These are phyloP conservation scores for Eudyptes chrysolophus DNA, from an alignment of 2,113 vertebrate species.

Conservation along the genomic window DNA sequence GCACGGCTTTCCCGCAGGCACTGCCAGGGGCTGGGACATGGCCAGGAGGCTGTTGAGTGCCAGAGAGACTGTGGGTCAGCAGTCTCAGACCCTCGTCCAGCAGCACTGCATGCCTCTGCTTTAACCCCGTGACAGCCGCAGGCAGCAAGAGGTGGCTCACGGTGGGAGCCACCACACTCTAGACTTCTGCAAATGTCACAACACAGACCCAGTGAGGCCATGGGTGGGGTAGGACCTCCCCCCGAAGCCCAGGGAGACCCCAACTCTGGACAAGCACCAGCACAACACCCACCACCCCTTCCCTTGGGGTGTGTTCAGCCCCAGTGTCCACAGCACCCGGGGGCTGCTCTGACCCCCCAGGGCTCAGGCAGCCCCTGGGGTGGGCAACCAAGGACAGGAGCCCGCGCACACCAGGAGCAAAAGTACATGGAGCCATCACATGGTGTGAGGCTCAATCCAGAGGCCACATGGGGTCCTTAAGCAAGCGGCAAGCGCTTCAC, in stretches of 20 bases:
- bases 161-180: rapidly evolving
- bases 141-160: background rate
- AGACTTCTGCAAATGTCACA: background rate
- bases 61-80: too few species aligned
- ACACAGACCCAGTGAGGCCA: background rate
- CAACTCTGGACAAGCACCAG: background rate
- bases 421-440: background rate
- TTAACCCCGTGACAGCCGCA: background rate
- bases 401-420: rapidly evolving
- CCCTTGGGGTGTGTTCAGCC: rapidly evolving
- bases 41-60: background rate
- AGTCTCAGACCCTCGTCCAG: background rate
- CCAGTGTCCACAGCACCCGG: rapidly evolving
- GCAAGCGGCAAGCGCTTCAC: rapidly evolving
- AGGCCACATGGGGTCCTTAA: background rate
- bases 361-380: background rate
- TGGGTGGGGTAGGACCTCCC: background rate
- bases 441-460: rapidly evolving
- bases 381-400: background rate
- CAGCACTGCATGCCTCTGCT: background rate
- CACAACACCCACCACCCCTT: background rate
- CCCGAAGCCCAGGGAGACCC: background rate
- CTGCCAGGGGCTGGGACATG: background rate
- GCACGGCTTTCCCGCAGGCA: background rate
- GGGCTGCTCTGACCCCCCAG: background rate